Base-by-base conservation (phyloP, 2,888 invertebrate genomes). In the Pristionchus maxplancki region DNA sequence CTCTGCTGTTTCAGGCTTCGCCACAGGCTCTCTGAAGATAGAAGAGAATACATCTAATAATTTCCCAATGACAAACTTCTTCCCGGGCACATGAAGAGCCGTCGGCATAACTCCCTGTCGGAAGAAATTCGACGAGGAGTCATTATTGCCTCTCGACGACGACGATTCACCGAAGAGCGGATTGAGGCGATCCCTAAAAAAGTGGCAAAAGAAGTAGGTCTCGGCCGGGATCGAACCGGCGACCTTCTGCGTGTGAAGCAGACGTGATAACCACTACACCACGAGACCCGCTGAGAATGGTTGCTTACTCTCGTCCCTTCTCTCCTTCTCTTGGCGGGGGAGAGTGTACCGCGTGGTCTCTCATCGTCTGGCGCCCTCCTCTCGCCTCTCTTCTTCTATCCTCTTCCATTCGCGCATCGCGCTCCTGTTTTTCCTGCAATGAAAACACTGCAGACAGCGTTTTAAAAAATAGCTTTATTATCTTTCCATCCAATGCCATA, bases 221-320 rank as follows among this genome's bases (percentile, higher is more conserved):
- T 83, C 67, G 88, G 89, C 89, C 89, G 89, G 89, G 89, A 87
- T 89, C 89, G 90, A 90, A 90, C 90, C 90, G 90, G 90, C 89
- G 89, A 90, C 90, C 90, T 90, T 90, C 90, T 90, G 90, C 90
- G 90, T 90, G 90, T 90, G 89, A 90, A 90, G 90, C 90, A 90
- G 90, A 90, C 89, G 90, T 89, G 90, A 89, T 90, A 90, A 90
- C 90, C 90, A 90, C 90, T 90, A 90, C 90, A 89, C 90, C 89
- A 90, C 89, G 86, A 82, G 88, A 88, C 88, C 88, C 53, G n/a
- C 17, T 40, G 11, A 13, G 28, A 24, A 24, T 5, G 78, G 8
- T 5, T 28, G 28, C 78, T 78, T 48, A 78, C 78, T 78, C 78
- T 78, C 40, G 44, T 15, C 78, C 48, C 78, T 78, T 78, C 13